These are phyloP conservation scores for Sussaba pulchella DNA, from an alignment of 2,888 invertebrate genomes.

Conservation along the genomic window DNA sequence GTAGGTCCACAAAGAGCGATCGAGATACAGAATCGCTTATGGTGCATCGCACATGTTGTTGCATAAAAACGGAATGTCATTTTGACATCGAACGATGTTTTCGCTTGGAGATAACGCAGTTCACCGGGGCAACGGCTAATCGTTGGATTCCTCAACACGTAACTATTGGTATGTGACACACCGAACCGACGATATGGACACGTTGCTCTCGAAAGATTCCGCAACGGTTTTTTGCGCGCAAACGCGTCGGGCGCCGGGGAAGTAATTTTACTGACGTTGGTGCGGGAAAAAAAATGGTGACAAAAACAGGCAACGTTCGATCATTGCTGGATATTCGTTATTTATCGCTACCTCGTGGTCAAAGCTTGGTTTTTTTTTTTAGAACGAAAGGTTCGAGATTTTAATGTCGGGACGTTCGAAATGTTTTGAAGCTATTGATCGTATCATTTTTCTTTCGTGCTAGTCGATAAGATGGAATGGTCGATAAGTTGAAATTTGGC, in stretches of 20 bases:
- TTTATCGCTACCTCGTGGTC: too few relatives aligned
- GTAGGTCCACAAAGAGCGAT: too few relatives aligned
- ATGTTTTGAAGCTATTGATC: too few relatives aligned
- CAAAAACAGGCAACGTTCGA: too few relatives aligned
- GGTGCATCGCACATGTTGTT: background rate
- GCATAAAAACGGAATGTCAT: background rate
- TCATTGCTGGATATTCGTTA: too few relatives aligned
- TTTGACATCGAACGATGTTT: background rate
- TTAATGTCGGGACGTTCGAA: too few relatives aligned
- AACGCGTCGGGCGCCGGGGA: background rate
- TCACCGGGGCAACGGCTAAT: background rate
- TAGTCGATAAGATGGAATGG: too few relatives aligned
- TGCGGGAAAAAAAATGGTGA: background rate
- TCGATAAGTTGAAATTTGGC: too few relatives aligned
- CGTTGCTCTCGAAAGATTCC: conserved; percentile 13
- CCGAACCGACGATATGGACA: background rate
- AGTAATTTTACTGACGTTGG: background rate
- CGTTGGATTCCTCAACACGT: background rate
- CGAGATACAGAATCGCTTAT: background rate
- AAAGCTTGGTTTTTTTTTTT: too few relatives aligned
- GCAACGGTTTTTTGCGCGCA: background rate
- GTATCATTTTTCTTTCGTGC: too few relatives aligned
- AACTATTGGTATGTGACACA: background rate
- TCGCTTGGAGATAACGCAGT: conserved; percentile 7
- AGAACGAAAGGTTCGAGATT: too few relatives aligned